phyloP scores from a whole-genome alignment of 1,140 invertebrate species.

The Pteromalus puparum region DNA sequence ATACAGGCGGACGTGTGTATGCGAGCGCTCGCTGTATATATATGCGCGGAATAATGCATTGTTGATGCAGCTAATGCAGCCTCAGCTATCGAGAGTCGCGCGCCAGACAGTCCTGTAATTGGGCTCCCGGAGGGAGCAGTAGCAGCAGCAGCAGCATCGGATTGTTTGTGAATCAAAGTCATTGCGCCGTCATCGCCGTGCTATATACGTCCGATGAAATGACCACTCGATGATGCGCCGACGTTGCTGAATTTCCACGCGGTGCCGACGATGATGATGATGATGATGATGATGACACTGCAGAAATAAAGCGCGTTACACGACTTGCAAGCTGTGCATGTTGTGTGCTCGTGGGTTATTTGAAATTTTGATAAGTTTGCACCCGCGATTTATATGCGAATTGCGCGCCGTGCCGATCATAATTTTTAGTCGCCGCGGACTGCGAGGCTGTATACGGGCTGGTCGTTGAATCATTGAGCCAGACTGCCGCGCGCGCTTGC shows the following conservation, averaged over 20 bases:
- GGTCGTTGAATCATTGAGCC: neutral
- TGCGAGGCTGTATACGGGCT: neutral
- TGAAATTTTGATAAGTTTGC: constrained; percentile 23
- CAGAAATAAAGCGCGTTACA: neutral
- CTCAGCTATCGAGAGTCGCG: constrained; percentile 66
- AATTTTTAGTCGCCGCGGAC: constrained; percentile 21
- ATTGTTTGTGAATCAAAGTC: constrained; percentile 76
- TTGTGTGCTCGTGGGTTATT: neutral
- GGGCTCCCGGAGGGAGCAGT: constrained; percentile 57
- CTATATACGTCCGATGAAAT: constrained; percentile 56
- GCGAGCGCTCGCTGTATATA: constrained; percentile 31
- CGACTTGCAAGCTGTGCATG: neutral
- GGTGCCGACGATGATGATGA: neutral
- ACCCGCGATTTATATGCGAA: constrained; percentile 24
- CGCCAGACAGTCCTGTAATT: constrained; percentile 67
- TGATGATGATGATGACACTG: neutral
- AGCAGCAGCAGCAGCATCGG: neutral
- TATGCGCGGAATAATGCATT: constrained; percentile 75
- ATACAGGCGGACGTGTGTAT: constrained; percentile 56
- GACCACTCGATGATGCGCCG: constrained; percentile 52
- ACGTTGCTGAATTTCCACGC: neutral
- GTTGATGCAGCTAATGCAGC: constrained; percentile 75
- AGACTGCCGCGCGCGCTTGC: neutral
- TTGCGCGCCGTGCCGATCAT: constrained; percentile 2
- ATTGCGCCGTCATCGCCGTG: constrained; percentile 69